These are phyloP conservation scores for Encarsia formosa DNA, from an alignment of 2,888 invertebrate species.

Conservation along the genomic window DNA sequence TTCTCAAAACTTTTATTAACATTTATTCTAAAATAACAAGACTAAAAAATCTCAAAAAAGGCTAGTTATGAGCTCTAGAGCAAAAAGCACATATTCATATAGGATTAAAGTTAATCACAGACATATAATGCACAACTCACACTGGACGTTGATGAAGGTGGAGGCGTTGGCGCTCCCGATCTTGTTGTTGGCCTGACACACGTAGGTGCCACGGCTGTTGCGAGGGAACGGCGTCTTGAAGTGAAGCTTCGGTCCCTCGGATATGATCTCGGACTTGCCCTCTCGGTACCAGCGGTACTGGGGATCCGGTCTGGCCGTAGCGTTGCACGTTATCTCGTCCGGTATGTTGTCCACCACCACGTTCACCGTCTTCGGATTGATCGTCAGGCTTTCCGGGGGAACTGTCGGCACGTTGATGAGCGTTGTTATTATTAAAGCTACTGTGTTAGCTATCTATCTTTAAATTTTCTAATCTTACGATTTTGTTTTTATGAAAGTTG, in stretches of 20 bases:
- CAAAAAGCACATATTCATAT: too few relatives aligned
- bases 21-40: too few relatives aligned
- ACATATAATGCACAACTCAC: too few relatives aligned
- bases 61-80: too few relatives aligned
- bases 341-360: conserved; percentile 59
- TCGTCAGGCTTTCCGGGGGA: conserved; percentile 81
- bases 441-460: too few relatives aligned
- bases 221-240: conserved; percentile 66
- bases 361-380: conserved; percentile 57
- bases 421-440: too few relatives aligned
- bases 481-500: too few relatives aligned
- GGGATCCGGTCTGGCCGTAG: conserved; percentile 67
- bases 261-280: conserved; percentile 53
- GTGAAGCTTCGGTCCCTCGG: conserved; percentile 56
- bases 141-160: conserved; percentile 75
- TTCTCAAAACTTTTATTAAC: too few relatives aligned
- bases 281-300: conserved; percentile 70
- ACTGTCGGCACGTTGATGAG: conserved; percentile 54
- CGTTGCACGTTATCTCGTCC: conserved; percentile 57
- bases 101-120: too few relatives aligned
- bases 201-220: conserved; percentile 71
- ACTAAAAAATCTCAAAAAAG: too few relatives aligned
- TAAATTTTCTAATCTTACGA: too few relatives aligned
- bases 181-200: conserved; percentile 74
- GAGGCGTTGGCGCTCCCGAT: conserved; percentile 71